These are phyloP conservation scores for Antitype chi DNA, from an alignment of 2,888 invertebrate genomes.

Conservation along the genomic window DNA sequence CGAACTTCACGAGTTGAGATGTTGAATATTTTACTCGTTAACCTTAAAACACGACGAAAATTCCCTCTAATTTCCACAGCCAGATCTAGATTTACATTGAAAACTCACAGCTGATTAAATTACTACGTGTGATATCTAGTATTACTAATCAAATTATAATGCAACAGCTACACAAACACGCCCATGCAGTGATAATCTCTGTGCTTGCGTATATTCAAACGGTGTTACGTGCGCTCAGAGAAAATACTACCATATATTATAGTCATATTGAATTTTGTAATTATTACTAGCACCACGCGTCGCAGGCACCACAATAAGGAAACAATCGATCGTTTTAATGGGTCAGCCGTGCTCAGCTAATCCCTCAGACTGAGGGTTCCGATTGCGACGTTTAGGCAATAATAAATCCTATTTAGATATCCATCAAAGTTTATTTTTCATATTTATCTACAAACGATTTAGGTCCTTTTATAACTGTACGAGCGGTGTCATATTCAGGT, in stretches of 20 bases:
- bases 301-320: conserved; percentile 86
- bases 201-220: conserved; percentile 59
- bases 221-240: conserved; percentile 49
- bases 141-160: conserved; percentile 61
- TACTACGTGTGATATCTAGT: conserved; percentile 47
- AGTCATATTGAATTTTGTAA: conserved; percentile 79
- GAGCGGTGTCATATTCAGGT: conserved; percentile 89
- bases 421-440: conserved; percentile 76
- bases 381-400: conserved; percentile 72
- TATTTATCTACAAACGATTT: conserved; percentile 69
- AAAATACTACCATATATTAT: conserved; percentile 56
- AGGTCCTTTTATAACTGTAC: conserved; percentile 77
- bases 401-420: conserved; percentile 80
- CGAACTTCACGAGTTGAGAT: conserved; percentile 78
- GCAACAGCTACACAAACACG: conserved; percentile 55
- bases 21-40: conserved; percentile 75
- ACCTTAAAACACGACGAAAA: conserved; percentile 64
- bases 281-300: conserved; percentile 79
- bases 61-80: conserved; percentile 43
- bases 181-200: conserved; percentile 56
- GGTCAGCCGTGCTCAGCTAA: conserved; percentile 89
- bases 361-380: conserved; percentile 84
- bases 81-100: conserved; percentile 41
- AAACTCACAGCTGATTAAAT: conserved; percentile 51
- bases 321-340: conserved; percentile 91